Evolutionary conservation across 2,113 vertebrate genomes (phyloP), one percentile per base, ranked within the genome.

Genomic region (Astur gentilis): DNA sequence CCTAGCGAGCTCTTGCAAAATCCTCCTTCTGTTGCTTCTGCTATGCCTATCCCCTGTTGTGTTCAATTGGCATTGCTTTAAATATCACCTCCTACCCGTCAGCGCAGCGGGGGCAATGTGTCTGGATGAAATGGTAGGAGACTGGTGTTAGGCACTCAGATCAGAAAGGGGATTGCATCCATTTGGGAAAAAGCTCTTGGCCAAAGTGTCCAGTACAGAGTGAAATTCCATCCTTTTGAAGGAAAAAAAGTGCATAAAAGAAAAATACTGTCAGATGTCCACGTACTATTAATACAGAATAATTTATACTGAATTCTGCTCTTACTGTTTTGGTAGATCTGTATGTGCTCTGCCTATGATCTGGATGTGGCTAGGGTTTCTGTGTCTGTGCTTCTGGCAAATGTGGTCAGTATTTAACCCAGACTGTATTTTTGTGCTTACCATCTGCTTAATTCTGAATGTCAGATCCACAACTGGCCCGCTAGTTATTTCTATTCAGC

Each of bases 371-470:
- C 86, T 60, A 82, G 69, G 89, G 90, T 97, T 97, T 90, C 91
- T 79, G 16, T 96, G 82, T 93, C 95, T 96, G 86, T 96, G 95
- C 90, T 97, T 81, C 95, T 97, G 97, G 97, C 97, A 98, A 95
- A 91, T 83, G 85, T 75, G 95, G 90, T 93, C 94, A 95, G 89
- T 91, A 61, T 91, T 97, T 97, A 97, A 97, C 95, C 96, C 97
- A 96, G 95, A 86, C 96, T 97, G 91, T 92, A 95, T 97, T 97
- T 93, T 94, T 60, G 92, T 93, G 93, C 95, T 95, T 95, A 76
- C 96, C 97, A 97, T 97, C 96, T 97, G 95, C 93, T 97, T 94
- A 55, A 95, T 96, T 97, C 95, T 93, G 95, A 97, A 94, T 96
- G 96, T 97, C 94, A 97, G 90, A 90, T 96, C 90, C 95, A 97